A percentile compares a stretch with the other conserved stretches of the same genome.
phyloP scores from a whole-genome alignment of 1,140 invertebrate species.

The Wiebesia pumilae region DNA sequence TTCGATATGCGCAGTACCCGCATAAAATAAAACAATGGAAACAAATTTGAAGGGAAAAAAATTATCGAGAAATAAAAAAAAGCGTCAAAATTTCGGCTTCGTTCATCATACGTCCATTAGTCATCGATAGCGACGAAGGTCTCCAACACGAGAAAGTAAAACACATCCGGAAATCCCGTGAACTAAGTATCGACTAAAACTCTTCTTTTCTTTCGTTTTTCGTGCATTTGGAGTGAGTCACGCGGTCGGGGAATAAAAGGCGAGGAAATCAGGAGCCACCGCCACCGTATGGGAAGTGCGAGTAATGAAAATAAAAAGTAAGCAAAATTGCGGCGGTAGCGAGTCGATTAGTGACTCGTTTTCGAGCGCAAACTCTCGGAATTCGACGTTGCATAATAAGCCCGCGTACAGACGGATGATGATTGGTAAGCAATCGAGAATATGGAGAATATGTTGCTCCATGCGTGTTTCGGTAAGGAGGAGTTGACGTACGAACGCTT shows the following conservation, averaged over 20 bases:
- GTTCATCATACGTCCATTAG: not conserved
- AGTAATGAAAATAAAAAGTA: not conserved
- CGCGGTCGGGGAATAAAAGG: not conserved
- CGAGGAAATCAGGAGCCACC: not conserved
- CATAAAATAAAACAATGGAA: not conserved
- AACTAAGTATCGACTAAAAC: not conserved
- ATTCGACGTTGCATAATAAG: constrained; percentile 36
- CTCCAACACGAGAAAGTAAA: not conserved
- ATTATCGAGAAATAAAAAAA: not conserved
- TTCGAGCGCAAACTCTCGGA: not conserved
- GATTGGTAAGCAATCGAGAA: not conserved
- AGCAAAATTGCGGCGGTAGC: not conserved
- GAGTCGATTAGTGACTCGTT: not conserved
- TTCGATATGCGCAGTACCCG: not conserved
- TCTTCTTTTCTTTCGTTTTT: not conserved
- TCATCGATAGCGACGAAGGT: not conserved
- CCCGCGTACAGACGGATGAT: not conserved
- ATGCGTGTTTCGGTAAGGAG: not conserved
- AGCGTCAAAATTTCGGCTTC: not conserved
- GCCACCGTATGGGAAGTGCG: too few relatives aligned
- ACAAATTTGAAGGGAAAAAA: not conserved
- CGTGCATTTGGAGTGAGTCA: constrained; percentile 1
- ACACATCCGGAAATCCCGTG: constrained; percentile 1
- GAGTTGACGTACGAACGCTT: not conserved
- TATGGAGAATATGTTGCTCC: not conserved